phyloP scores from a whole-genome alignment of 2,888 invertebrate genomes.

The Nomada hirtipes region DNA sequence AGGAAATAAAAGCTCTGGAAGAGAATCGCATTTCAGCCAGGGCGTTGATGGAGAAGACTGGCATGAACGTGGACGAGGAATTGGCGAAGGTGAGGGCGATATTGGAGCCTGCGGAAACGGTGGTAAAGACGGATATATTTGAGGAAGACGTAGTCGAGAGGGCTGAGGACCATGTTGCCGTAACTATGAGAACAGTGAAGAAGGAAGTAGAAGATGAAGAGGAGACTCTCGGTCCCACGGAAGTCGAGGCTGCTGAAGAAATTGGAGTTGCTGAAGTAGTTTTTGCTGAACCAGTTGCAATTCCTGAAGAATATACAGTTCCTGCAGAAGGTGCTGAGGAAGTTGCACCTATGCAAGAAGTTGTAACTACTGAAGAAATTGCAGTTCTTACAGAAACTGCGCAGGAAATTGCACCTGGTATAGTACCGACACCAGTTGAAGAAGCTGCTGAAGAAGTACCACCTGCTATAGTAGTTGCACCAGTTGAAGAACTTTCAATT shows the following conservation, averaged over 20 bases:
- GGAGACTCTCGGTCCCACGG: neutral
- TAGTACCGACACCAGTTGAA: neutral
- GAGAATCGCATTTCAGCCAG: conserved; percentile 30
- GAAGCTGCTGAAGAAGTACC: neutral
- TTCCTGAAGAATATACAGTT: neutral
- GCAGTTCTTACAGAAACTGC: neutral
- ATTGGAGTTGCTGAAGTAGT: too few relatives aligned
- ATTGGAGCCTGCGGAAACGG: neutral
- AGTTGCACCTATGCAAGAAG: neutral
- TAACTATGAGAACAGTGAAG: neutral
- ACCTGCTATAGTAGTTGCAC: neutral
- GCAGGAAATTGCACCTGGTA: neutral
- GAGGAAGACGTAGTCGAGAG: too few relatives aligned
- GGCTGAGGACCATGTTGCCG: too few relatives aligned
- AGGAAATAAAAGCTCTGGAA: conserved; percentile 41
- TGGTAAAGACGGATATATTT: neutral
- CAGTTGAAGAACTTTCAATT: too few relatives aligned
- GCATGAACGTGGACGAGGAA: neutral
- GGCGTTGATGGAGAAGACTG: neutral
- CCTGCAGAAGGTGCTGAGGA: neutral
- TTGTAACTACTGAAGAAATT: too few relatives aligned
- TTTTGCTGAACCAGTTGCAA: too few relatives aligned
- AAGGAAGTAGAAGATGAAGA: neutral
- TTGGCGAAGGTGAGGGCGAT: neutral
- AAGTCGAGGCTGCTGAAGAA: neutral